A percentile compares a stretch with the other conserved stretches of the same genome.
Conservation (phyloP, 64 coral and sea anemone species). For the Anthopleura sola region DNA sequence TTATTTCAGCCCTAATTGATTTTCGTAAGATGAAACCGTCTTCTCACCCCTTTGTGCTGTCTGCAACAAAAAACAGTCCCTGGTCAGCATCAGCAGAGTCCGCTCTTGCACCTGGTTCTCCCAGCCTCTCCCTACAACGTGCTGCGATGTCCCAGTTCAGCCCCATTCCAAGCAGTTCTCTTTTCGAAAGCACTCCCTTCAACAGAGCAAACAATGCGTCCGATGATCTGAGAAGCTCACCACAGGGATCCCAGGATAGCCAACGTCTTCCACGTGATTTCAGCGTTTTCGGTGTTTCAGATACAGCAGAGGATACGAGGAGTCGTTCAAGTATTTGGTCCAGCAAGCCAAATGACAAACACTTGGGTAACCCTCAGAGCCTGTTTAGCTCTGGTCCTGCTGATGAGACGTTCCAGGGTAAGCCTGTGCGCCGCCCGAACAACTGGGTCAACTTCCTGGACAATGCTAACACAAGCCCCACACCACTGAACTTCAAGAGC, state of each 20-base stretch:
- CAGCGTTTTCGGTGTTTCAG: slow-evolving; percentile 42
- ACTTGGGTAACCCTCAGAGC: slow-evolving; percentile 63
- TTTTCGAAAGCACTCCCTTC: slow-evolving; percentile 13
- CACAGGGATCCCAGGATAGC: slow-evolving; percentile 22
- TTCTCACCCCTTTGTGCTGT: slow-evolving; percentile 12
- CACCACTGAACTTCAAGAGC: slow-evolving; percentile 50
- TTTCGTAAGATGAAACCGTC: slow-evolving; percentile 28
- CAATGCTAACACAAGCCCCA: slow-evolving; percentile 28
- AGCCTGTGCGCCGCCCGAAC: slow-evolving; percentile 40
- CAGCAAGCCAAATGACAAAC: slow-evolving; percentile 16
- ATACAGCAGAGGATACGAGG: slow-evolving; percentile 32
- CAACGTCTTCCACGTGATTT: slow-evolving; percentile 6
- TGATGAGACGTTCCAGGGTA: slow-evolving; percentile 52
- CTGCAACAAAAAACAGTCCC: slow-evolving; percentile 47
- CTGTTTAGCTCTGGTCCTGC: slow-evolving; percentile 61
- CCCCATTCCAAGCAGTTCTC: slow-evolving; percentile 5
- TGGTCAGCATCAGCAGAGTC: slow-evolving; percentile 66
- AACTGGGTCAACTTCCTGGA: slow-evolving; percentile 96
- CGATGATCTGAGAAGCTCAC: neutral
- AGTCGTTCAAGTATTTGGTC: slow-evolving; percentile 15
- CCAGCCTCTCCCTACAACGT: slow-evolving; percentile 23
- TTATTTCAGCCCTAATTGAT: slow-evolving; percentile 28
- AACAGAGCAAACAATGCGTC: slow-evolving; percentile 5
- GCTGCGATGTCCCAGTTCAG: slow-evolving; percentile 7
- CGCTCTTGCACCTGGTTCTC: slow-evolving; percentile 7